Evolutionary conservation across 2,113 vertebrate species (phyloP), one percentile per base, ranked within the genome.

Genomic region (Lonchura striata): DNA sequence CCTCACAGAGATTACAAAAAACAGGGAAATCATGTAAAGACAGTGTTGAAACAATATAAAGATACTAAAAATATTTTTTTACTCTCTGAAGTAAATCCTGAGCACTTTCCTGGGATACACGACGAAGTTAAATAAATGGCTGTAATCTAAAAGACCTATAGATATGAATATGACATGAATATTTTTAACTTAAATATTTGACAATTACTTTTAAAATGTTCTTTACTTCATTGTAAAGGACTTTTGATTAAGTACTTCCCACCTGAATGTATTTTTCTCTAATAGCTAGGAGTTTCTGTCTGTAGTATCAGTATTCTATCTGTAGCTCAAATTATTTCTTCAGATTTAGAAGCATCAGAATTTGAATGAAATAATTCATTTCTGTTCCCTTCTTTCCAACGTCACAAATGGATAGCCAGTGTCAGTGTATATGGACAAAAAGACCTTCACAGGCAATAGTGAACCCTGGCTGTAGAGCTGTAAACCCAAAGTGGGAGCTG

Each of bases 211-310:
- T 74, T 66, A 70, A 94, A 82, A 54, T 19, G 22, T 88, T 86
- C 9, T 86, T 81, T 46, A 53, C 8, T 59, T 92, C 81, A 76
- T 54, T 35, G 23, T n/a, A 83, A 88, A 88, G 35, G 42, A 81
- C 64, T 83, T 95, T 90, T 91, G 9, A 82, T 85, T 75, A 95
- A 91, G 54, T 66, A 39, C 47, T 85, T 92, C 63, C 35, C 15
- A 85, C 19, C 24, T 52, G 50, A 66, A 50, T 41, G 47, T 31
- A 41, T 74, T 92, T 85, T 89, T 63, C 77, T 82, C 31, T 57
- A 37, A 25, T 27, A 88, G 44, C 30, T 86, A 66, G 13, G 10
- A 83, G 35, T 30, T 80, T 86, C 41, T 41, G 13, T 41, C 41
- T 41, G 41, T 13, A 41, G 41, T 41, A 41, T 41, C 41, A 41